phyloP scores from a whole-genome alignment of 2,113 vertebrate genomes.

The Rhadina sibilatrix region DNA sequence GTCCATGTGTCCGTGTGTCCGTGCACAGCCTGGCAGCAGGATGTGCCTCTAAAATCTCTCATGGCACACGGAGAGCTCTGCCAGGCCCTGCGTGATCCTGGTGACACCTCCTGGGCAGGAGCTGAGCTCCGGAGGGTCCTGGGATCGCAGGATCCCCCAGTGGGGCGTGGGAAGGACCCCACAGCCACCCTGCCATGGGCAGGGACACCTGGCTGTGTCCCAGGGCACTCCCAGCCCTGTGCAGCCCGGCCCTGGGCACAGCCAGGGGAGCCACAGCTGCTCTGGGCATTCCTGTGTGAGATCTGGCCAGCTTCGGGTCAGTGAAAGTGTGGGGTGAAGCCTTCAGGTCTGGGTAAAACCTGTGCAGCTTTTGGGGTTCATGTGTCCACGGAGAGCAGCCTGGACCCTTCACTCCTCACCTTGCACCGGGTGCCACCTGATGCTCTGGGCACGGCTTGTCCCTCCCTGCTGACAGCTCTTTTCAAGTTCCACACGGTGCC shows the following conservation, averaged over 20 bases:
- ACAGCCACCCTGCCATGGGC: too few relatives aligned
- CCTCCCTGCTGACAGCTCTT: rapidly evolving
- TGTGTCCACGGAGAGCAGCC: not conserved
- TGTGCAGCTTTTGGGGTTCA: too few relatives aligned
- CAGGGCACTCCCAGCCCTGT: not conserved
- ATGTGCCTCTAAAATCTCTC: not conserved
- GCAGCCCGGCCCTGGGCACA: not conserved
- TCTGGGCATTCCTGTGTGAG: not conserved
- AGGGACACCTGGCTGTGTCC: not conserved
- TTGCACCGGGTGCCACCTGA: not conserved
- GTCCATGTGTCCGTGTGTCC: too few relatives aligned
- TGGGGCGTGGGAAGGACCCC: not conserved
- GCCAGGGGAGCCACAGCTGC: not conserved
- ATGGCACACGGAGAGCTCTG: not conserved
- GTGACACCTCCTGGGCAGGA: not conserved
- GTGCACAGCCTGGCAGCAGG: not conserved
- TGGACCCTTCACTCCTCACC: rapidly evolving
- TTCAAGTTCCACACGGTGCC: rapidly evolving
- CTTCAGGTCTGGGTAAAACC: too few relatives aligned
- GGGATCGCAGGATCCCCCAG: not conserved
- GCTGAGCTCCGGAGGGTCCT: not conserved
- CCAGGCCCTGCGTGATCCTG: not conserved
- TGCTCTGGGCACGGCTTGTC: not conserved
- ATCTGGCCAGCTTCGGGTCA: not conserved
- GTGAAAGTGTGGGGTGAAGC: not conserved